These are phyloP conservation scores for Cervus canadensis DNA, from an alignment of 2,113 vertebrate species.

Conservation along the genomic window DNA sequence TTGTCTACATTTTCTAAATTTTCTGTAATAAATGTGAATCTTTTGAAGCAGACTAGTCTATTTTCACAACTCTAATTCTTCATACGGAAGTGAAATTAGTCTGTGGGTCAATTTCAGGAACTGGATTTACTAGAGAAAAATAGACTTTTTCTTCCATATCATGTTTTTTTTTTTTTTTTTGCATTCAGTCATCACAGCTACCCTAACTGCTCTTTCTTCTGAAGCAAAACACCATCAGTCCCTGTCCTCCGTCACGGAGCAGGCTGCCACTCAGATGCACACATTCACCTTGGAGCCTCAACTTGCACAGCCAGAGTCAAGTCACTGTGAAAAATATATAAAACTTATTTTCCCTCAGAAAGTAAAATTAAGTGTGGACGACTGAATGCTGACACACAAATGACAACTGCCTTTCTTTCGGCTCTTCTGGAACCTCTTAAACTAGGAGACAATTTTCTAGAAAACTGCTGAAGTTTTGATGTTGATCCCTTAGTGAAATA, in stretches of 20 bases:
- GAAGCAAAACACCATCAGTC: background rate
- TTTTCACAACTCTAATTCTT: background rate
- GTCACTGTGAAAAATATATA: background rate
- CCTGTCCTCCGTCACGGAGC: background rate
- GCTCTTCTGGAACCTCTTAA: background rate
- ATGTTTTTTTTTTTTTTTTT: background rate
- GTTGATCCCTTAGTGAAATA: background rate
- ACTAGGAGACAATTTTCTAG: background rate
- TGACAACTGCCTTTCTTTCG: background rate
- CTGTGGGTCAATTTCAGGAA: background rate
- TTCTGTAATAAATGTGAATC: background rate
- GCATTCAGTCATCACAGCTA: background rate
- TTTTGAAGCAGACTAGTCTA: background rate
- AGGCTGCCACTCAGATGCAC: fast-evolving
- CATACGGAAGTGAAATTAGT: background rate
- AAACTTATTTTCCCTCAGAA: background rate
- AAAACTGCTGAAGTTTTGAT: background rate
- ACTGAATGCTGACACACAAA: background rate
- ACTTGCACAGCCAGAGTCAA: background rate
- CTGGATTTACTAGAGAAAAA: background rate
- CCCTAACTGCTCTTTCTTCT: background rate
- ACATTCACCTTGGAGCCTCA: background rate
- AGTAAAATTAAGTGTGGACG: background rate
- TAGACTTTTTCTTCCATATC: background rate
- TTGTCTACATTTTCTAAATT: background rate